Evolutionary conservation across 2,888 invertebrate species (phyloP).

Genomic region (Girardia tigrina): DNA sequence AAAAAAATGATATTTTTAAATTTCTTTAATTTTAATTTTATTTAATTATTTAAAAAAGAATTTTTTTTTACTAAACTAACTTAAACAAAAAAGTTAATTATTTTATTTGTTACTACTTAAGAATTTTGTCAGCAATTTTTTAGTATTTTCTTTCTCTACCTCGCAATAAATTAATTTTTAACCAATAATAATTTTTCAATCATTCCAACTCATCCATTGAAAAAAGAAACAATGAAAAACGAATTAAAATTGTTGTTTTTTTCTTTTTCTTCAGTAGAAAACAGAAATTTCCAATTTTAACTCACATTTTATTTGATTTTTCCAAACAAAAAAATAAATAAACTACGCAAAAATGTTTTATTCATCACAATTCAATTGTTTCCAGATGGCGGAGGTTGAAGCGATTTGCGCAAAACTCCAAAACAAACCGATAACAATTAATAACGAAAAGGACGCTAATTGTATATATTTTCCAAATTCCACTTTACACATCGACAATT

Average conservation of each 20-base stretch:
- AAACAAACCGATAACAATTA: not conserved
- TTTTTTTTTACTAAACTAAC: too few relatives aligned
- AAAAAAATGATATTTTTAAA: too few relatives aligned
- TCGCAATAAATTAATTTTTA: conserved; percentile 1
- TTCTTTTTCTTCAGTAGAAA: conserved; percentile 14
- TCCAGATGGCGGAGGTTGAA: conserved; percentile 5
- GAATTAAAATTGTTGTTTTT: conserved; percentile 15
- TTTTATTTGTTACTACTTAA: not conserved
- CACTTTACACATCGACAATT: not conserved
- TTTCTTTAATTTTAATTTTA: too few relatives aligned
- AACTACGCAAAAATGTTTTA: not conserved
- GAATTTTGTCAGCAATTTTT: not conserved
- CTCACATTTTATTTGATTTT: not conserved
- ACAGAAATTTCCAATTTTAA: not conserved
- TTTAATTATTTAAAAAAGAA: too few relatives aligned
- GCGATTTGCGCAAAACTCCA: conserved; percentile 12
- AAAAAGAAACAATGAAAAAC: conserved; percentile 2
- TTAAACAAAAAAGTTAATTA: not conserved
- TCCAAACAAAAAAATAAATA: not conserved
- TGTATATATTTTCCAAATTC: not conserved
- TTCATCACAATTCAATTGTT: conserved; percentile 20
- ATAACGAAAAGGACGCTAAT: not conserved
- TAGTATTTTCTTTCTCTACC: conserved; percentile 10
- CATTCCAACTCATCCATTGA: conserved; percentile 20
- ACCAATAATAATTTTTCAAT: conserved; percentile 23